These are phyloP conservation scores for Mesembrinibis cayennensis DNA, from an alignment of 2,113 vertebrate genomes.

Conservation along the genomic window DNA sequence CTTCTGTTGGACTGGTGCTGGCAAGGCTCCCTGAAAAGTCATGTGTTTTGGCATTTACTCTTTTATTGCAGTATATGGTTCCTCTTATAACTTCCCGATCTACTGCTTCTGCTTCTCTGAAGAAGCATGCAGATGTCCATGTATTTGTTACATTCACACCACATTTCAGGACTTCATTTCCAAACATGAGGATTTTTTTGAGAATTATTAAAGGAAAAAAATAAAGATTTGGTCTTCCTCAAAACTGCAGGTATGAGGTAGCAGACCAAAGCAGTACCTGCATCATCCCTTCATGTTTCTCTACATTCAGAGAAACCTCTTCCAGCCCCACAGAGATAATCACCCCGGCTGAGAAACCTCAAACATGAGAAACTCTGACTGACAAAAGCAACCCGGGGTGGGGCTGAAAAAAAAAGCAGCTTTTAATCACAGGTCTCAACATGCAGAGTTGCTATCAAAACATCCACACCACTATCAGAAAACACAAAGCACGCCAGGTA, in stretches of 20 bases:
- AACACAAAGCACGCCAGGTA: not conserved
- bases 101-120: slow-evolving; percentile 2
- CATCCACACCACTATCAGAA: not conserved
- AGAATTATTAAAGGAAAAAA: not conserved
- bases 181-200: not conserved
- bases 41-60: not conserved
- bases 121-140: not conserved
- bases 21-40: not conserved
- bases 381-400: not conserved
- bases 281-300: not conserved
- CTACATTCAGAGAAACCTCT: not conserved
- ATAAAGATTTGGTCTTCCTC: not conserved
- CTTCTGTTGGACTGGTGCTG: not conserved
- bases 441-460: not conserved
- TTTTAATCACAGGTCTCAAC: not conserved
- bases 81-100: not conserved
- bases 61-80: not conserved
- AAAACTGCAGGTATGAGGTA: not conserved
- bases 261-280: not conserved
- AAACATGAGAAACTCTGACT: not conserved
- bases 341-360: not conserved
- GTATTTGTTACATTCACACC: not conserved
- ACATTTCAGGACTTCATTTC: not conserved
- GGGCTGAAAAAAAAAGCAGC: not conserved
- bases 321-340: not conserved